Evolutionary conservation across 2,888 invertebrate species (phyloP), one percentile per base, ranked within the genome.

Genomic region (Parnassius glacialis): DNA sequence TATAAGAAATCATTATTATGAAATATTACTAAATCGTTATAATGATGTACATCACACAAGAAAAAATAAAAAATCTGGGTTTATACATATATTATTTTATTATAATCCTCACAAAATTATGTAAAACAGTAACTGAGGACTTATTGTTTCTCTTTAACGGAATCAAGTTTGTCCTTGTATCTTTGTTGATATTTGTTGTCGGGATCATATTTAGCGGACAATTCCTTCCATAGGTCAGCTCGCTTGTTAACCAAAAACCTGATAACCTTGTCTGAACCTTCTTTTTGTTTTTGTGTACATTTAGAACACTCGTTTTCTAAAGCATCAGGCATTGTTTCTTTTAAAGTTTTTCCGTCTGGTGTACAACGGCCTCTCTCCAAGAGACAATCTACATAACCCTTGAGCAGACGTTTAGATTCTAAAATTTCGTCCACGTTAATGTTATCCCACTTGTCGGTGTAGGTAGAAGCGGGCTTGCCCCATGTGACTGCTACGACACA

Each of bases 131-230:
- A 2, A n/a, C 9, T 13, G 50, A 16, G 44, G 16, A 2, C 20
- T 62, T 55, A 62, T 9, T 25, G 53, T 65, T 72, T 73, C 9
- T 69, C 68, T 69, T 85, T 87, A 2, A 70, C 81, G 2, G 83
- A 70, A 0, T 86, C 80, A 41, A 90, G 75, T 69, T 81, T 84
- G 65, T 92, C 88, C 78, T 93, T 92, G 89, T 95, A 96, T 72
- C 92, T 94, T 64, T 85, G 85, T 69, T 93, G 93, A 88, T 95
- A 96, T 61, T 92, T 80, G 61, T 94, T 93, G 0, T 94, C 83
- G 5, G 95, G 94, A 78, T 96, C 96, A 78, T 94, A 96, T 79
- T 95, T 95, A 20, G 80, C 85, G 53, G 94, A 85, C 12, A 96
- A 84, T 61, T 93, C 89, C 62, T 94, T 93, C 94, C 95, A 96